phyloP scores from a whole-genome alignment of 2,888 invertebrate genomes.

The Hirtodrosophila confusa region DNA sequence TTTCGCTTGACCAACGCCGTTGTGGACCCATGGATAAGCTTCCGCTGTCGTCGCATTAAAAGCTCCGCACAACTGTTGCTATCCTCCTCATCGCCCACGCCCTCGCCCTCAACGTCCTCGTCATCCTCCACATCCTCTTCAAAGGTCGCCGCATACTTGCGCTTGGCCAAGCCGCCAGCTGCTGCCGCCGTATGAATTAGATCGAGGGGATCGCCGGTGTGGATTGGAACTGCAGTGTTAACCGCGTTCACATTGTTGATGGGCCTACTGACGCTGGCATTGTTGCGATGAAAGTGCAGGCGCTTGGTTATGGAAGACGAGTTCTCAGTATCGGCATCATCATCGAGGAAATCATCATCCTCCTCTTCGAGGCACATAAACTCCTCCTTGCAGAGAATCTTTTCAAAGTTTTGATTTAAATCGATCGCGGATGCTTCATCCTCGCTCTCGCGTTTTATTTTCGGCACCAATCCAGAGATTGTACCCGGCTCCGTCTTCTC shows the following conservation, averaged over 20 bases:
- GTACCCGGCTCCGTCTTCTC: slow-evolving; percentile 76
- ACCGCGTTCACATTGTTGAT: slow-evolving; percentile 48
- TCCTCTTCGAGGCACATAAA: slow-evolving; percentile 83
- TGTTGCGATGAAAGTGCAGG: slow-evolving; percentile 42
- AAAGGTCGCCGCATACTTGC: slow-evolving; percentile 68
- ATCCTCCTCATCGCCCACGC: slow-evolving; percentile 37
- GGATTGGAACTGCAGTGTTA: slow-evolving; percentile 16
- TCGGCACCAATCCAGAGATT: slow-evolving; percentile 27
- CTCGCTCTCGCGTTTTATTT: slow-evolving; percentile 45
- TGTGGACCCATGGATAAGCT: slow-evolving; percentile 30
- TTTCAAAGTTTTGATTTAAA: slow-evolving; percentile 84
- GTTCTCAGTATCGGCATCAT: slow-evolving; percentile 60
- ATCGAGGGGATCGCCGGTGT: slow-evolving; percentile 78
- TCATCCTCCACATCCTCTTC: slow-evolving; percentile 49
- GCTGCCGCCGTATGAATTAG: slow-evolving; percentile 66
- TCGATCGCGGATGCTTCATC: slow-evolving; percentile 62
- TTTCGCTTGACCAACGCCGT: slow-evolving; percentile 51
- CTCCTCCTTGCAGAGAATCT: slow-evolving; percentile 84
- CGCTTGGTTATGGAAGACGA: slow-evolving; percentile 73
- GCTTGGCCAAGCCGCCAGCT: slow-evolving; percentile 63
- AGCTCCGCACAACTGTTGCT: slow-evolving; percentile 28
- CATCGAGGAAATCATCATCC: slow-evolving; percentile 73
- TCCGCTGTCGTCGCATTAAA: slow-evolving; percentile 12
- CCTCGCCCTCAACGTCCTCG: slow-evolving; percentile 45
- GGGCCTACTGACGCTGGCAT: slow-evolving; percentile 6